These are phyloP conservation scores for Spilogale gracilis DNA, from an alignment of 2,113 vertebrate species.

Conservation along the genomic window DNA sequence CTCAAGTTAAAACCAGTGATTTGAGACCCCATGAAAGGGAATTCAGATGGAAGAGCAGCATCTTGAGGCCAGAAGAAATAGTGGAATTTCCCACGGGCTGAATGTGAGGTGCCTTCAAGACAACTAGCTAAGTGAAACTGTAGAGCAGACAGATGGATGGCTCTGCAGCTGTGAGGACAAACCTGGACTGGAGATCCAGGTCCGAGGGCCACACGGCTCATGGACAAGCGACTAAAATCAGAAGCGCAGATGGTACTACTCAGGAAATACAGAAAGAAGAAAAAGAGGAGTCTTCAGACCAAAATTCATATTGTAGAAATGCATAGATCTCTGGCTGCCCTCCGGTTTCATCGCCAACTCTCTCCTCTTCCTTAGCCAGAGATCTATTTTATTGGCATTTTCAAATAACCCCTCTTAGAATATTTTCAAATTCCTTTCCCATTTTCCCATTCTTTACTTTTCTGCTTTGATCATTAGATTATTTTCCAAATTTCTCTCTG, in stretches of 20 bases:
- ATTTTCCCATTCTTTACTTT: not conserved
- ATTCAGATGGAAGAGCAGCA: not conserved
- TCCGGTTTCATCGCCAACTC: no score
- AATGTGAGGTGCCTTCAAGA: not conserved
- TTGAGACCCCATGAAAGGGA: not conserved
- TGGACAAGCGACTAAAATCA: not conserved
- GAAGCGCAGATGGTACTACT: not conserved
- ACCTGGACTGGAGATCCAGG: not conserved
- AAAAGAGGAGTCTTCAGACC: not conserved
- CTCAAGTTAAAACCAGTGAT: not conserved
- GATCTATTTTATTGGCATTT: not conserved
- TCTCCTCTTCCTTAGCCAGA: not conserved
- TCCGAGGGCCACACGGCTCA: not conserved
- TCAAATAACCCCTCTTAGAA: not conserved
- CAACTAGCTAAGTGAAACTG: not conserved
- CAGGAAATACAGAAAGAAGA: not conserved
- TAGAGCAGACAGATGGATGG: not conserved
- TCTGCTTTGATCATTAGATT: not conserved
- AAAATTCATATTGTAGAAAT: not conserved
- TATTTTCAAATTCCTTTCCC: not conserved
- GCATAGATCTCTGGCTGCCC: no score
- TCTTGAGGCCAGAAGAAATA: not conserved
- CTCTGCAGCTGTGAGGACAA: not conserved
- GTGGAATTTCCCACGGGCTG: not conserved
- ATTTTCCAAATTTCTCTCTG: slow-evolving; percentile 5